phyloP scores from a whole-genome alignment of 1,140 invertebrate species.

The Meloidogyne hapla region DNA sequence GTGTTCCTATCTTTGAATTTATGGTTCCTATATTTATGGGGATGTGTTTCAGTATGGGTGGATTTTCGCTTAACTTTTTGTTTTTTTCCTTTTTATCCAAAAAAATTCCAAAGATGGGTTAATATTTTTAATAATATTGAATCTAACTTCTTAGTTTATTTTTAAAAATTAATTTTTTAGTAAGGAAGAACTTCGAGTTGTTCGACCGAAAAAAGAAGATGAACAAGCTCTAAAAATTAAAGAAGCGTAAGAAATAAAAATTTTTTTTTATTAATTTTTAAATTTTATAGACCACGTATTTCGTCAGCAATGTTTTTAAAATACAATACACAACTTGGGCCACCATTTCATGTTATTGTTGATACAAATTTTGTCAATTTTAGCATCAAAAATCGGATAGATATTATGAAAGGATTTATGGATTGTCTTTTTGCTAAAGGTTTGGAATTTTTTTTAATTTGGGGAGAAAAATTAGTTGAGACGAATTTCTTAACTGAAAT shows the following conservation, averaged over 20 bases:
- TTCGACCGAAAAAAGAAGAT: conserved; percentile 58
- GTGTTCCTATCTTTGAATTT: too few relatives aligned
- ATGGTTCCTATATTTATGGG: too few relatives aligned
- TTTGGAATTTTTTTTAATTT: neutral
- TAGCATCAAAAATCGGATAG: conserved; percentile 95
- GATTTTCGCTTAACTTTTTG: too few relatives aligned
- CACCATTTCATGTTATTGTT: conserved; percentile 91
- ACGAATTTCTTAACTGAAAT: too few relatives aligned
- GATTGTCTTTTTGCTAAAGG: neutral
- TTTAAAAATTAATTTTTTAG: conserved; percentile 45
- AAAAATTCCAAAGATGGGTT: neutral
- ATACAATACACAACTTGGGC: conserved; percentile 97
- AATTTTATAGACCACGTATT: conserved; percentile 57
- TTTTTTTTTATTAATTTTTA: conserved; percentile 3
- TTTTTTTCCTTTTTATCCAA: too few relatives aligned
- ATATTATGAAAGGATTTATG: conserved; percentile 72
- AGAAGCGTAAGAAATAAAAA: conserved; percentile 54
- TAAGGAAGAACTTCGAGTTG: conserved; percentile 58
- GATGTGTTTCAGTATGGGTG: too few relatives aligned
- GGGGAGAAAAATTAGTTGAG: too few relatives aligned
- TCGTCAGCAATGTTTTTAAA: conserved; percentile 79
- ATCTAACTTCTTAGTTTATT: neutral
- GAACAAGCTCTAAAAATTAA: conserved; percentile 56
- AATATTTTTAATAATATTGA: conserved; percentile 12
- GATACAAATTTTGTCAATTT: conserved; percentile 99